A percentile compares a stretch with the other conserved stretches of the same genome.
These are phyloP conservation scores for Palloptera scutellata DNA, from an alignment of 2,888 invertebrate species.

Conservation along the genomic window DNA sequence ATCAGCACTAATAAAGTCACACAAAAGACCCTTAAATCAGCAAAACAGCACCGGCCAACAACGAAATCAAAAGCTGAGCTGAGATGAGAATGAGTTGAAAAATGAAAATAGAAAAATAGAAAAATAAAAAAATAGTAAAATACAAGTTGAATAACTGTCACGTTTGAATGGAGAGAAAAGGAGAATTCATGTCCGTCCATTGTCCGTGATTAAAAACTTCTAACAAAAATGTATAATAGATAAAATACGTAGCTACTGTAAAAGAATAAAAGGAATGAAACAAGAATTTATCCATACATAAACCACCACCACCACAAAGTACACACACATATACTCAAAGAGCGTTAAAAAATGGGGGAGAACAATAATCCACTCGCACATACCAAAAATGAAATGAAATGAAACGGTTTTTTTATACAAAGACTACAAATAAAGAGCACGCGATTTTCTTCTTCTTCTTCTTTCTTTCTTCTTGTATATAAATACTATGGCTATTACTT, in stretches of 20 bases:
- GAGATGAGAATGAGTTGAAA: not conserved
- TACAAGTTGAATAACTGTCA: slow-evolving; percentile 23
- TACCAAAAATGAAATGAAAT: no score
- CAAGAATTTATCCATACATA: not conserved
- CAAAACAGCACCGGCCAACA: no score
- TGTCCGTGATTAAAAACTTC: slow-evolving; percentile 26
- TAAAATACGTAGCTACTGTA: no score
- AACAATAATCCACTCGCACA: no score
- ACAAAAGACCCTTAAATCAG: not conserved
- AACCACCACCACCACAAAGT: no score
- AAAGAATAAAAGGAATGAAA: not conserved
- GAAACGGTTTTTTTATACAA: no score
- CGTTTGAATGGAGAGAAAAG: not conserved
- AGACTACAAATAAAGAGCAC: not conserved
- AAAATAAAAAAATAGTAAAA: not conserved
- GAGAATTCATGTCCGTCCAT: not conserved
- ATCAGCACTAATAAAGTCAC: slow-evolving; percentile 9
- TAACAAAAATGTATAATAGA: slow-evolving; percentile 11
- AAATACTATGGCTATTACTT: no score
- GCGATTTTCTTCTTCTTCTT: not conserved
- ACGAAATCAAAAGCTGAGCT: not conserved
- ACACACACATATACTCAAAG: no score
- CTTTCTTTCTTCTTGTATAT: no score
- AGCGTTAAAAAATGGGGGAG: no score
- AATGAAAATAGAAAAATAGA: not conserved